A percentile compares a stretch with the other conserved stretches of the same genome.
Conservation (phyloP, 2,113 vertebrate genomes). For the Nerophis lumbriciformis region DNA sequence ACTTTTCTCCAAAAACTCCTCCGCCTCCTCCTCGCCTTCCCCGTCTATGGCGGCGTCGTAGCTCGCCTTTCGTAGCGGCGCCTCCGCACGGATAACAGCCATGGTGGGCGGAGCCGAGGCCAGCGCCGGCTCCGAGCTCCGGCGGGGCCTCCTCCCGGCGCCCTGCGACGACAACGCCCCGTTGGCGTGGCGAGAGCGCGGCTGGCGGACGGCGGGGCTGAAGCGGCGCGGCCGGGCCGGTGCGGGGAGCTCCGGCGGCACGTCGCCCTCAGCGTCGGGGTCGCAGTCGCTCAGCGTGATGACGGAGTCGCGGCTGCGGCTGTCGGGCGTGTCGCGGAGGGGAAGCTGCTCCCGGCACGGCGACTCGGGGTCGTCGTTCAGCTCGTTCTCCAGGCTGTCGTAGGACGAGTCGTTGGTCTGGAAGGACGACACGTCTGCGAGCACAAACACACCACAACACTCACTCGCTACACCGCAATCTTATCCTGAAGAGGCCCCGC, state of each 20-base stretch:
- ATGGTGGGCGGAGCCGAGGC: slow-evolving; percentile 24
- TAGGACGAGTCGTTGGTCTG: slow-evolving; percentile 91
- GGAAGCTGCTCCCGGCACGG: slow-evolving; percentile 74
- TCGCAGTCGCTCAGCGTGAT: slow-evolving; percentile 85
- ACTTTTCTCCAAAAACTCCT: slow-evolving; percentile 68
- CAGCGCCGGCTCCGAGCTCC: slow-evolving; percentile 80
- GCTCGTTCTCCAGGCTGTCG: slow-evolving; percentile 88
- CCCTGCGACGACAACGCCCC: slow-evolving; percentile 37
- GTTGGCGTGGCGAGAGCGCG: slow-evolving; percentile 44
- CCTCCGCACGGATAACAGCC: not conserved
- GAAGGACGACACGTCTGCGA: slow-evolving; percentile 79
- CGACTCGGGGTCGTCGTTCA: slow-evolving; percentile 82
- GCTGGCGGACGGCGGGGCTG: slow-evolving; percentile 37
- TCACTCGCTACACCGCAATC: not conserved
- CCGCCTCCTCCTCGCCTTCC: slow-evolving; percentile 34
- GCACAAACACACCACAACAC: slow-evolving; percentile 5
- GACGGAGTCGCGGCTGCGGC: slow-evolving; percentile 86
- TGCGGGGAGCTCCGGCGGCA: slow-evolving; percentile 59
- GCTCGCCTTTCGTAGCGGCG: slow-evolving; percentile 73
- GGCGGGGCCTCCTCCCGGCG: slow-evolving; percentile 67
- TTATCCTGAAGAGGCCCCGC: no score
- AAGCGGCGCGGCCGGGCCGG: slow-evolving; percentile 62
- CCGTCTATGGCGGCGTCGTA: slow-evolving; percentile 75
- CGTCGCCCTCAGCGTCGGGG: slow-evolving; percentile 68
- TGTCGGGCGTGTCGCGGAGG: slow-evolving; percentile 74